Conservation (phyloP, 1,140 invertebrate genomes). For the Penaeus chinensis region DNA sequence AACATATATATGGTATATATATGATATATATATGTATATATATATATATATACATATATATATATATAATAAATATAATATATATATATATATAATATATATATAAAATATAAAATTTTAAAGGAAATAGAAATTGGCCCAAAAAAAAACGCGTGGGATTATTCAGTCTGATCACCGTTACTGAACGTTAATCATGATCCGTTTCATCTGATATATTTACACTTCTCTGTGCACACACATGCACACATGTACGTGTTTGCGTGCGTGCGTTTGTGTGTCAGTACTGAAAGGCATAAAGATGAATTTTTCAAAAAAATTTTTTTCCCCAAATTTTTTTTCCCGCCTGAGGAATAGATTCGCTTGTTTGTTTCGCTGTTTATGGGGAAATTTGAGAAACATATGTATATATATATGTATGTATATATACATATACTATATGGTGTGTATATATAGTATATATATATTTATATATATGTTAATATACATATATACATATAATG, state of each 20-base stretch:
- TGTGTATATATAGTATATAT: too few species aligned
- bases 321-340: background rate
- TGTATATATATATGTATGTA: too few species aligned
- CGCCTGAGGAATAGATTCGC: background rate
- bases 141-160: background rate
- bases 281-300: background rate
- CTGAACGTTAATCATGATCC: too few species aligned
- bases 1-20: constrained; percentile 8
- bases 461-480: too few species aligned
- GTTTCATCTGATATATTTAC: background rate
- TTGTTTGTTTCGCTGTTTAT: background rate
- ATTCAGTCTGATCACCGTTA: too few species aligned
- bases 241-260: background rate
- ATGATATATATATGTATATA: constrained; percentile 21
- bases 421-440: background rate
- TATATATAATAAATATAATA: background rate
- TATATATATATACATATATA: constrained; percentile 18
- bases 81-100: constrained; percentile 12
- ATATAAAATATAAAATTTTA: background rate
- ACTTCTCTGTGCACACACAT: background rate
- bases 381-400: background rate
- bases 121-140: too few species aligned
- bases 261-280: background rate
- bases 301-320: background rate
- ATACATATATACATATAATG: too few species aligned